Base-by-base conservation (phyloP, 1,140 invertebrate species). In the Eriosoma lanigerum region DNA sequence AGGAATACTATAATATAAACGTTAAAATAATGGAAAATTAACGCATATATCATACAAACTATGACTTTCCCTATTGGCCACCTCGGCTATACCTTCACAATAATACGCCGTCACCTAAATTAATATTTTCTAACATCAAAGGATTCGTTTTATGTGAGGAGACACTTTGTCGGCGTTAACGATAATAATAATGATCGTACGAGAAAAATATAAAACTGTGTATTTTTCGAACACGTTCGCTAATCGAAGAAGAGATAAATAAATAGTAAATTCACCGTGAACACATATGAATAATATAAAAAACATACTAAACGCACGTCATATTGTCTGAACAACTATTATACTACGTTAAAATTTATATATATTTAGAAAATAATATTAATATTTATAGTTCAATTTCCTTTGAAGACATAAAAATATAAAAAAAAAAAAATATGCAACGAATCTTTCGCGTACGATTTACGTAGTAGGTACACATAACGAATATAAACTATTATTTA, bases 241-340 rank as follows among this genome's bases (percentile, higher is more conserved):
- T 66, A 66, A 66, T 66, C 64, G 38, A 44, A 66, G 38, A 44
- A 44, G 64, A 44, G 64, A 66, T 38, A 29, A 29, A 66, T 66
- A 44, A 44, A 66, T 44, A 38, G 38, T 44, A 66, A 66, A 66
- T 66, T 66, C 19, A 66, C 64, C 64, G 64, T 66, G 64, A 66
- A 66, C 64, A 21, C 44, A 66, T 66, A 8, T 38, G 32, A 44
- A 66, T 21, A 66, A 44, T 44, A 21, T 6, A 38, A 38, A 66
- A 62, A 66, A 66, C 19, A 32, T n/a, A 66, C 19, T 66, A 66
- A 46, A 66, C 60, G n/a, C 44, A 13, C n/a, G 38, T 66, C 29
- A 64, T 64, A 66, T 38, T 66, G 38, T 66, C 64, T 44, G 38
- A 38, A 66, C n/a, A 66, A 66, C 29, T 21, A 44, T 17, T 44